A percentile compares a stretch with the other conserved stretches of the same genome.
Evolutionary conservation across 2,888 invertebrate species (phyloP).

Genomic region (Trichogramma evanescens): DNA sequence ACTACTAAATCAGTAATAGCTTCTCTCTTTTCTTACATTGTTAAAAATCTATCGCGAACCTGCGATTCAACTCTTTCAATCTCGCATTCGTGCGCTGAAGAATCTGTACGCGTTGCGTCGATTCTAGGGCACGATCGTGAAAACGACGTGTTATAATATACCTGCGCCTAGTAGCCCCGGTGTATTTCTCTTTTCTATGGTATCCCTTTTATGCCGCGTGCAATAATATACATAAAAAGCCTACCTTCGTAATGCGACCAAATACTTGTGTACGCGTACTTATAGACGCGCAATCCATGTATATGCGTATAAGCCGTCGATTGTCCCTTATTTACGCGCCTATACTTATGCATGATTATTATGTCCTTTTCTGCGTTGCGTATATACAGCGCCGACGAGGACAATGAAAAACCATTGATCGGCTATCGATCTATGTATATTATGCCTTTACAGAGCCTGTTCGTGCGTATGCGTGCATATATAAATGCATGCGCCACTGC

Average conservation of each 20-base stretch:
- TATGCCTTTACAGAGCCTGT: too few relatives aligned
- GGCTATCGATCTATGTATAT: slow-evolving; percentile 23
- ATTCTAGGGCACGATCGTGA: slow-evolving; percentile 34
- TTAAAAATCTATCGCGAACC: too few relatives aligned
- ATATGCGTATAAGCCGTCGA: neutral
- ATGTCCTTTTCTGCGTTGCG: too few relatives aligned
- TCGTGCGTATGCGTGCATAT: too few relatives aligned
- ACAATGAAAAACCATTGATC: slow-evolving; percentile 28
- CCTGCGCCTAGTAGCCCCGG: slow-evolving; percentile 25
- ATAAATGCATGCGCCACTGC: too few relatives aligned
- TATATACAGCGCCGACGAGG: neutral
- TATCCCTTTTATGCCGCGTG: slow-evolving; percentile 1
- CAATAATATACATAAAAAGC: too few relatives aligned
- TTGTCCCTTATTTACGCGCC: slow-evolving; percentile 8
- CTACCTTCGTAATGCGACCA: neutral
- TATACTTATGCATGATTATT: slow-evolving; percentile 8
- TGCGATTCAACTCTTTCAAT: too few relatives aligned
- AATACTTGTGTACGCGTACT: neutral
- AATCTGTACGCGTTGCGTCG: too few relatives aligned
- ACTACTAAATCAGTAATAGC: too few relatives aligned
- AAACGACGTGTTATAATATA: slow-evolving; percentile 28
- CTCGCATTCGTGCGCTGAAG: too few relatives aligned
- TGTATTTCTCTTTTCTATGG: neutral
- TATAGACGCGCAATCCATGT: neutral
- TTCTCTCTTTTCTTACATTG: too few relatives aligned